A percentile compares a stretch with the other conserved stretches of the same genome.
Conservation (phyloP, 2,113 vertebrate species). For the Dunckerocampus dactyliophorus region DNA sequence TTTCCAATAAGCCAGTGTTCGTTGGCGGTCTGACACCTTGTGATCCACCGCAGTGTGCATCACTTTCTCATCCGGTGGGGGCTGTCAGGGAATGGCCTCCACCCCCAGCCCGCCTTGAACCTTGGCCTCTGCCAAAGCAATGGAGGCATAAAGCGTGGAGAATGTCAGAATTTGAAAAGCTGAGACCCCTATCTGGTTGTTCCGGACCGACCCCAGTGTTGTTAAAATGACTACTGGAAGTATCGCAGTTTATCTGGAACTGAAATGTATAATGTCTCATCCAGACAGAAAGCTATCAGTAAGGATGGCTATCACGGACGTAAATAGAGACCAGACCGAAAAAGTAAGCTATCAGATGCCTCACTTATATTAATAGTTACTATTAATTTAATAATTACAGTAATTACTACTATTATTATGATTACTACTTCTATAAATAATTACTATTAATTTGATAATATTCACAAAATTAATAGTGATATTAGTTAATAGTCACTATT, state of each 20-base stretch:
- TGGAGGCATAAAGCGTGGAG: constrained; percentile 22
- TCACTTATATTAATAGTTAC: too few species aligned
- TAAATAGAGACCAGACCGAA: too few species aligned
- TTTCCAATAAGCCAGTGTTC: constrained; percentile 59
- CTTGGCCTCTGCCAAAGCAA: constrained; percentile 51
- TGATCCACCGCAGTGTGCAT: constrained; percentile 52
- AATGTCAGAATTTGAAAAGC: constrained; percentile 19
- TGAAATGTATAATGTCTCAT: constrained; percentile 28
- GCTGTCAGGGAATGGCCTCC: constrained; percentile 52
- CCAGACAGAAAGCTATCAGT: background rate
- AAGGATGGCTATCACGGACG: too few species aligned
- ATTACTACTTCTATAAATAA: too few species aligned
- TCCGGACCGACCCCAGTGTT: background rate
- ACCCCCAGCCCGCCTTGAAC: constrained; percentile 57
- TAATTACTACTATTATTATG: too few species aligned
- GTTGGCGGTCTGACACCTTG: constrained; percentile 47
- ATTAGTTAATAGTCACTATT: too few species aligned
- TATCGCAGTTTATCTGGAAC: constrained; percentile 17
- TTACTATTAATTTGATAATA: too few species aligned
- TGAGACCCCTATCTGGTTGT: background rate
- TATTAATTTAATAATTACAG: too few species aligned
- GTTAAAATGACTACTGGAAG: constrained; percentile 10
- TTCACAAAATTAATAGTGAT: too few species aligned
- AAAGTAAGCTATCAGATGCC: too few species aligned
- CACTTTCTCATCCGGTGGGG: constrained; percentile 52